Conservation (phyloP, 2,113 vertebrate species). For the Chinchilla lanigera region DNA sequence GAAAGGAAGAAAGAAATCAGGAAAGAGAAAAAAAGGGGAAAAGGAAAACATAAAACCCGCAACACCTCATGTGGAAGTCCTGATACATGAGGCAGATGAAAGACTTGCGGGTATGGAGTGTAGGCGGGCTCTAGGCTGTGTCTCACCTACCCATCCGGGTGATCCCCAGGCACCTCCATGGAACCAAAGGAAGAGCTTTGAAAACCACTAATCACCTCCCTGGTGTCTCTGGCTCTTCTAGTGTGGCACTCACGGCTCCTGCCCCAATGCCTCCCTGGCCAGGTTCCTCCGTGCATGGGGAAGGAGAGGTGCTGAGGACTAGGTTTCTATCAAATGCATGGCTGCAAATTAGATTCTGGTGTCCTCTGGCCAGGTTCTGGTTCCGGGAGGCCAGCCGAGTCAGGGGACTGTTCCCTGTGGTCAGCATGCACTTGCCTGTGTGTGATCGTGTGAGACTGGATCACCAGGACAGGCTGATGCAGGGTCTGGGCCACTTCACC, state of each 20-base stretch:
- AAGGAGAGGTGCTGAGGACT: neutral
- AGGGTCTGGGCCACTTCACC: too few species aligned
- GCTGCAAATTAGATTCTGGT: neutral
- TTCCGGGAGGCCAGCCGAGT: neutral
- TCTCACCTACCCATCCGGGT: neutral
- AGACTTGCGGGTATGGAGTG: neutral
- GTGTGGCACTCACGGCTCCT: neutral
- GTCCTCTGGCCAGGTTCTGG: neutral
- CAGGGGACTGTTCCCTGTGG: fast-evolving
- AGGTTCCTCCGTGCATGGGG: neutral
- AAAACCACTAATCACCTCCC: neutral
- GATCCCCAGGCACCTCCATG: neutral
- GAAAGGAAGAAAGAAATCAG: neutral
- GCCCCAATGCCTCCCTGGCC: neutral
- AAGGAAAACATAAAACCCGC: neutral
- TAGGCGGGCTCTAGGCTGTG: neutral
- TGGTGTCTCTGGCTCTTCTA: neutral
- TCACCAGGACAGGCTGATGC: neutral
- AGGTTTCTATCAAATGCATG: neutral
- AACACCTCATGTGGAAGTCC: neutral
- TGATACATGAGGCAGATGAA: neutral
- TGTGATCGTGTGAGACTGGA: neutral
- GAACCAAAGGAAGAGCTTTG: neutral
- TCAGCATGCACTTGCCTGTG: neutral
- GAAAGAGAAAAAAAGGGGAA: neutral